A percentile compares a stretch with the other conserved stretches of the same genome.
Evolutionary conservation across 35 echinoderm and acorn worm species (phyloP).

Genomic region (Ptychodera flava): DNA sequence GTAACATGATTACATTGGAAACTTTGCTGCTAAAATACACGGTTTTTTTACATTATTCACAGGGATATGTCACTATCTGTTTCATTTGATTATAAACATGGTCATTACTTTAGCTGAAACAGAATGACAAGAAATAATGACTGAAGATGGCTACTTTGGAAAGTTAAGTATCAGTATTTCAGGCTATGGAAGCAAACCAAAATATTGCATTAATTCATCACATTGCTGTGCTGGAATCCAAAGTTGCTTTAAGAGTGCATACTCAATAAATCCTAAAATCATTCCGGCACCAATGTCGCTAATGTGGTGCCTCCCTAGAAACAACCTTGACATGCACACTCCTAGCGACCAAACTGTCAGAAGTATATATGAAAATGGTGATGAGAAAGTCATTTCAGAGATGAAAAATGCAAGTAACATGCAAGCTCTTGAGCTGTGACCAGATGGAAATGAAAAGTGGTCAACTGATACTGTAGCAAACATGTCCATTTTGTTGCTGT

Average conservation of each 20-base stretch:
- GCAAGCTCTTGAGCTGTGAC: slow-evolving; percentile 73
- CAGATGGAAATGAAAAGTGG: slow-evolving; percentile 92
- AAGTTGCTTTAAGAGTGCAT: background rate
- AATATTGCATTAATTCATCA: background rate
- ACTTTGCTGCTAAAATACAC: no score
- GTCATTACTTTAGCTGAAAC: no score
- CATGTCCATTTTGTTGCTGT: slow-evolving; percentile 67
- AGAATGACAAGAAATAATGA: no score
- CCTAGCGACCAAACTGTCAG: slow-evolving; percentile 21
- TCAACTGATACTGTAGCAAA: slow-evolving; percentile 70
- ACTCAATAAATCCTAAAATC: slow-evolving; percentile 45
- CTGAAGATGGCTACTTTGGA: no score
- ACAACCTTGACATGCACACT: slow-evolving; percentile 46
- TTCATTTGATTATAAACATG: no score
- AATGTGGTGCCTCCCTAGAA: slow-evolving; percentile 76
- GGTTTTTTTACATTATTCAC: no score
- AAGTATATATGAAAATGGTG: background rate
- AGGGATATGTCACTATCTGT: no score
- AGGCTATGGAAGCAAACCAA: background rate
- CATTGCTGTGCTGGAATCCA: background rate
- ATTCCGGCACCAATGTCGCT: slow-evolving; percentile 69
- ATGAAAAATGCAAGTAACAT: slow-evolving; percentile 31
- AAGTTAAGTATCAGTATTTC: no score
- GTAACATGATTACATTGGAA: no score
- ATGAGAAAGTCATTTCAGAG: background rate